Evolutionary conservation across 2,113 vertebrate genomes (phyloP), one percentile per base, ranked within the genome.

Genomic region (Sinocyclocheilus anshuiensis): DNA sequence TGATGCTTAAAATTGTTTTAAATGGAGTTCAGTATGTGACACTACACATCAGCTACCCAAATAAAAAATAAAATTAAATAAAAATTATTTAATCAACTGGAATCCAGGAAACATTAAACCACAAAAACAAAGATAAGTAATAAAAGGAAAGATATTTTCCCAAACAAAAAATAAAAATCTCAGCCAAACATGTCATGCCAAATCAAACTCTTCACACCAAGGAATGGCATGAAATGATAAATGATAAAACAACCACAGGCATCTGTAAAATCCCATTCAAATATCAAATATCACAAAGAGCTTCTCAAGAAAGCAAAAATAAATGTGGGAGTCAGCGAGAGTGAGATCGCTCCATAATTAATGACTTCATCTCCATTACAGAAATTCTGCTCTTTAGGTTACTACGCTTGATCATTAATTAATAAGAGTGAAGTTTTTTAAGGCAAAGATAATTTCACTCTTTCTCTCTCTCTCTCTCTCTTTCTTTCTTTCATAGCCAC

Each of bases 341-440:
- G 69, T 42, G 78, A 81, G 78, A 84, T 48, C 59, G 33, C 48
- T 83, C 6, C 18, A 77, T 85, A 85, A 77, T 77, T 88, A 77
- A 55, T 75, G 84, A 80, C 53, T 72, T 67, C 33, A 84, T 87
- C 86, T 75, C 69, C 26, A 84, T 81, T 87, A 87, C 42, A 61
- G 65, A 87, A 84, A 87, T 59, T 75, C 82, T 39, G 39, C 10
- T 75, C 74, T 77, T 65, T 77, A 77, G 84, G 75, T 78, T 53
- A 16, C 74, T n/a, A 48, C 45, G 16, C 18, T 75, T 75, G 59
- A 81, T 84, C 50, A 84, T 29, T 85, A 55, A 84, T 29, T 85
- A 55, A 85, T 85, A 72, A 85, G 45, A 7, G 36, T 81, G 57
- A 63, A 50, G 59, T 63, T 39, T 5, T 84, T 75, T 71, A 26